Evolutionary conservation across 2,113 vertebrate species (phyloP).

Genomic region (Galbula dea): DNA sequence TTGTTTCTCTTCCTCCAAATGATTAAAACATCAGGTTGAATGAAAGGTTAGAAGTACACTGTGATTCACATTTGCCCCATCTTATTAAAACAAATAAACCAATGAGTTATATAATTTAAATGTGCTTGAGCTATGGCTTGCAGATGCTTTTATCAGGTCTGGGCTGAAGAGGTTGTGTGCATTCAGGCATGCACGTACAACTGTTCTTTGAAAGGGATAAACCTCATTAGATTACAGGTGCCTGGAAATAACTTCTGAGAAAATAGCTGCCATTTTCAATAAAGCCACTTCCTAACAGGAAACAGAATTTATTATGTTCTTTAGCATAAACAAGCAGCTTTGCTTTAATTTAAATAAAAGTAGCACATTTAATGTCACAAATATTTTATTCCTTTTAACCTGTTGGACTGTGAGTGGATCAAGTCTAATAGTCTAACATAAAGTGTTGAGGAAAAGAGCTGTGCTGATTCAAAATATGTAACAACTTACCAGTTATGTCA

Average conservation of each 20-base stretch:
- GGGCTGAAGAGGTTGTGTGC: conserved; percentile 67
- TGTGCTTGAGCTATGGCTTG: conserved; percentile 34
- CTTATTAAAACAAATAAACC: conserved; percentile 76
- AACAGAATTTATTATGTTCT: conserved; percentile 67
- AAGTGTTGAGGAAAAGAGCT: not conserved
- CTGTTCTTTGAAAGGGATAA: conserved; percentile 77
- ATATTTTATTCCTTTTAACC: not conserved
- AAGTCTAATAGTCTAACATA: not conserved
- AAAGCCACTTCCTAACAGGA: conserved; percentile 70
- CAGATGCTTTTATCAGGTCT: conserved; percentile 81
- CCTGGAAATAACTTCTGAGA: conserved; percentile 71
- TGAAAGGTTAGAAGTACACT: conserved; percentile 73
- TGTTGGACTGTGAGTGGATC: not conserved
- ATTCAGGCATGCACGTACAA: conserved; percentile 70
- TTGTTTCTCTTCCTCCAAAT: conserved; percentile 76
- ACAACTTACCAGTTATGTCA: not conserved
- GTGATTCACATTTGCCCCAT: conserved; percentile 68
- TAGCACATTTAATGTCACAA: not conserved
- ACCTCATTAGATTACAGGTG: conserved; percentile 80
- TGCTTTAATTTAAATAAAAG: conserved; percentile 7
- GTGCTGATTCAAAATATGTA: not conserved
- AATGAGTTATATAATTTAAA: conserved; percentile 50
- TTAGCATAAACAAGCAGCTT: conserved; percentile 14
- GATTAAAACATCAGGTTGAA: conserved; percentile 79
- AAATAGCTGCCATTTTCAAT: conserved; percentile 75